A percentile compares a stretch with the other conserved stretches of the same genome.
These are phyloP conservation scores for Trididemnum clinides DNA, from an alignment of 23 tunicate genomes.

Conservation along the genomic window DNA sequence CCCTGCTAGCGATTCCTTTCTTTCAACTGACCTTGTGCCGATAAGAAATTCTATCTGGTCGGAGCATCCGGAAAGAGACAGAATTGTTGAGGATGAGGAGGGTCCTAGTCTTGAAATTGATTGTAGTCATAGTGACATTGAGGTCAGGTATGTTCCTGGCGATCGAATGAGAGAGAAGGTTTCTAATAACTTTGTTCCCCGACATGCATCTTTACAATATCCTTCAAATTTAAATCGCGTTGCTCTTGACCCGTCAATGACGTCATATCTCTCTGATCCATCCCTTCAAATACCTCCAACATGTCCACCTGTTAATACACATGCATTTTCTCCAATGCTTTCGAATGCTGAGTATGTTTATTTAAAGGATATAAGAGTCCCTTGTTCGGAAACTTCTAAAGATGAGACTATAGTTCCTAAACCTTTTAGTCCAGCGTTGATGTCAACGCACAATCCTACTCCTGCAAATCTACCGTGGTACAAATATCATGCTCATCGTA, in stretches of 20 bases:
- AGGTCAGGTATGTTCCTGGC: slow-evolving; percentile 58
- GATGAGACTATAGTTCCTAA: not conserved
- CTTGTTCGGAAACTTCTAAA: slow-evolving; percentile 21
- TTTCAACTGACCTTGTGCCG: not conserved
- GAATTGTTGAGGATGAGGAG: not conserved
- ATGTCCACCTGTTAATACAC: no score
- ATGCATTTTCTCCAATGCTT: not conserved
- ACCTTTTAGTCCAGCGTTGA: slow-evolving; percentile 2
- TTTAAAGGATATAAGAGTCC: slow-evolving; percentile 32
- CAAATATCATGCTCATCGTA: slow-evolving; percentile 35
- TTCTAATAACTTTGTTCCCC: not conserved
- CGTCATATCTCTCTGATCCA: no score
- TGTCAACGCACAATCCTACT: slow-evolving; percentile 21
- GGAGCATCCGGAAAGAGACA: not conserved
- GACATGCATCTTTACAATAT: not conserved
- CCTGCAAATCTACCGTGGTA: slow-evolving; percentile 50
- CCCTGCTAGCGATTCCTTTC: slow-evolving; percentile 52
- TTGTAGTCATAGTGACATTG: slow-evolving; percentile 88
- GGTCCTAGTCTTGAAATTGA: slow-evolving; percentile 71
- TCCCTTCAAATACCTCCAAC: no score
- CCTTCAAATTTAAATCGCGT: not conserved
- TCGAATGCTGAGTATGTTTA: slow-evolving; percentile 51
- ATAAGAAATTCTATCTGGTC: not conserved
- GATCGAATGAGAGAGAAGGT: not conserved
- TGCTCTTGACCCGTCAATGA: not conserved